Conservation (phyloP, 2,113 vertebrate species). For the Hippocampus guttulatus region DNA sequence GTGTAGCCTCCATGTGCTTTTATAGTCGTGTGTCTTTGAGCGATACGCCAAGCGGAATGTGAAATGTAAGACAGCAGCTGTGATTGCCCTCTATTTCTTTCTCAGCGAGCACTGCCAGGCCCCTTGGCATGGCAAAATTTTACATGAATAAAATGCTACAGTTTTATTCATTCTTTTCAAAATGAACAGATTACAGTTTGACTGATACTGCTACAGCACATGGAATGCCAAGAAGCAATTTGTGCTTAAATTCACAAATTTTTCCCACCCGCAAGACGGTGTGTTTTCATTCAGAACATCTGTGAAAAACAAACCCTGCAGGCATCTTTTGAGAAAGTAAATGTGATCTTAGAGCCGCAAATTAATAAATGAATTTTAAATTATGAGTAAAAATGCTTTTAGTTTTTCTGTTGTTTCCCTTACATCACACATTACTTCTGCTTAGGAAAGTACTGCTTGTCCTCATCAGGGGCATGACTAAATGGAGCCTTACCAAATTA, state of each 20-base stretch:
- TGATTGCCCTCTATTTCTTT: slow-evolving; percentile 40
- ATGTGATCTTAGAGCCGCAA: not conserved
- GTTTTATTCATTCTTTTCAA: slow-evolving; percentile 35
- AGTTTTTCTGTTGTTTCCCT: not conserved
- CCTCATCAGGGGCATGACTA: not conserved
- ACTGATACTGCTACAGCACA: slow-evolving; percentile 4
- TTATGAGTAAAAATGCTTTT: not conserved
- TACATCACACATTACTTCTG: not conserved
- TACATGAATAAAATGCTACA: slow-evolving; percentile 38
- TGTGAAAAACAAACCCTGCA: not conserved
- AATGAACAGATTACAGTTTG: slow-evolving; percentile 20
- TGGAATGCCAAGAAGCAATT: slow-evolving; percentile 14
- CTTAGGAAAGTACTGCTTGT: not conserved
- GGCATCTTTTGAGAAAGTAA: slow-evolving; percentile 5
- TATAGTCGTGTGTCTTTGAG: slow-evolving; percentile 27
- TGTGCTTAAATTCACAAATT: slow-evolving; percentile 18
- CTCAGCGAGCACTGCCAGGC: slow-evolving; percentile 42
- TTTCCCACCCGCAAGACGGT: not conserved
- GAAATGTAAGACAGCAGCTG: slow-evolving; percentile 40
- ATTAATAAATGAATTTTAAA: not conserved
- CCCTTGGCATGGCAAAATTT: slow-evolving; percentile 32
- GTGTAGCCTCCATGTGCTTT: slow-evolving; percentile 25
- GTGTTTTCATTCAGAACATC: slow-evolving; percentile 4
- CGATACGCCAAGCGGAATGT: slow-evolving; percentile 9
- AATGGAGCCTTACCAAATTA: not conserved